Evolutionary conservation across 2,888 invertebrate species (phyloP).

Genomic region (Calameuta pallipes): DNA sequence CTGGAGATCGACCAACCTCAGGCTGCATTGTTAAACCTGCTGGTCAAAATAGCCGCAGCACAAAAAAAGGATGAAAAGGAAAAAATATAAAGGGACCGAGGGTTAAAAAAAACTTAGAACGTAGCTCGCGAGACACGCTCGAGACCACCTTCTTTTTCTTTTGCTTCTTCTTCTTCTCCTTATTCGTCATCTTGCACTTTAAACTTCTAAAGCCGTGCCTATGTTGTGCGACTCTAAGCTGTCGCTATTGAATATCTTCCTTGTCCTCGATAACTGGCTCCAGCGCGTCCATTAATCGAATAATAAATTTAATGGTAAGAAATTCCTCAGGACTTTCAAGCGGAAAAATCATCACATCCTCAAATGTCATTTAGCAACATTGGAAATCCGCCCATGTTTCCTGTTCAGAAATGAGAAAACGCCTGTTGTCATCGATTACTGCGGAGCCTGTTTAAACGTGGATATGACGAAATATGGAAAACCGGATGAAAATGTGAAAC

Average conservation of each 20-base stretch:
- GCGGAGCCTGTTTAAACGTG: neutral
- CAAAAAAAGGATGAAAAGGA: neutral
- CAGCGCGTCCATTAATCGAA: neutral
- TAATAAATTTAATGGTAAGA: neutral
- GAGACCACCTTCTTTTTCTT: neutral
- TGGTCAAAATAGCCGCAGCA: constrained; percentile 7
- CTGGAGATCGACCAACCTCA: constrained; percentile 3
- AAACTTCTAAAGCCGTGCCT: neutral
- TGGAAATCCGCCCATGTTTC: neutral
- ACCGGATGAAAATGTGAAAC: neutral
- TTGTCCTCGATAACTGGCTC: neutral
- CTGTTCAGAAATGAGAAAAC: neutral
- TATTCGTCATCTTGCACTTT: neutral
- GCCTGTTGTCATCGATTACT: neutral
- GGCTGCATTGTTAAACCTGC: constrained; percentile 10
- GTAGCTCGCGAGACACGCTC: constrained; percentile 1
- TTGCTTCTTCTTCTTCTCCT: neutral
- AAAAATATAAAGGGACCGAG: neutral
- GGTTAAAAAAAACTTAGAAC: neutral
- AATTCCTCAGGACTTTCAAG: neutral
- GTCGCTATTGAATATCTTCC: neutral
- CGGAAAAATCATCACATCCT: neutral
- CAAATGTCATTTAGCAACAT: neutral
- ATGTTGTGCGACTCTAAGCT: neutral
- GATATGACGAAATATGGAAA: neutral